Base-by-base conservation (phyloP, 2,113 vertebrate genomes). In the Argyrosomus japonicus region DNA sequence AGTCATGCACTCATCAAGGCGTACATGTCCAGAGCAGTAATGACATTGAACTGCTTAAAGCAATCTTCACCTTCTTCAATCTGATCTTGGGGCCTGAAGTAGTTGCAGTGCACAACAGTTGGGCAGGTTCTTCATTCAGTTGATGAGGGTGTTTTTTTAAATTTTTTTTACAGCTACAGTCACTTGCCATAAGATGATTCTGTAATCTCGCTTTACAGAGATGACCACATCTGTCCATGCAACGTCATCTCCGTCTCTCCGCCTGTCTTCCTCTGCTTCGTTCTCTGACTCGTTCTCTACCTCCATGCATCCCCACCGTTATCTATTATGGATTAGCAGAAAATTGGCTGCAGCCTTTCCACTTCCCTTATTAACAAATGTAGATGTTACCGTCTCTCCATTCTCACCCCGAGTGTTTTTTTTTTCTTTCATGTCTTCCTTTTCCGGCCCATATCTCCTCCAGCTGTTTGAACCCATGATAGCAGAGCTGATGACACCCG, bases 241-340 rank as follows among this genome's bases (percentile, higher is more conserved):
- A n/a, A 13, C 2, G 3, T 19, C 21, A 82, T 58, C 45, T 77
- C 57, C 64, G 4, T 68, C 45, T 53, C 9, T 61, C 53, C 3
- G 2, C 21, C 53, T 19, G 0, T 27, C 53, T 19, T 27, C 14
- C 12, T 15, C 48, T 45, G n/a, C 12, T 17, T n/a, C 2, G 0
- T n/a, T 3, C 45, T 45, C 7, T 29, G 32, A 45, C 61, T 78
- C 13, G 3, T n/a, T 23, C 48, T 48, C 40, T 5, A 2, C 3
- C 9, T 73, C 13, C 0, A 11, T 61, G n/a, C 17, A 29, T 2
- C 27, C 11, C 19, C 14, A 8, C 32, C 17, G 57, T 83, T 56
- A 85, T 87, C 60, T 61, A 74, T 82, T 79, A 84, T 87, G 29
- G 77, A 90, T 86, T 70, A 77, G 60, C 75, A 68, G 58, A 62